Evolutionary conservation across 2,888 invertebrate genomes (phyloP).

Genomic region (Eueremaeus valkanovi): DNA sequence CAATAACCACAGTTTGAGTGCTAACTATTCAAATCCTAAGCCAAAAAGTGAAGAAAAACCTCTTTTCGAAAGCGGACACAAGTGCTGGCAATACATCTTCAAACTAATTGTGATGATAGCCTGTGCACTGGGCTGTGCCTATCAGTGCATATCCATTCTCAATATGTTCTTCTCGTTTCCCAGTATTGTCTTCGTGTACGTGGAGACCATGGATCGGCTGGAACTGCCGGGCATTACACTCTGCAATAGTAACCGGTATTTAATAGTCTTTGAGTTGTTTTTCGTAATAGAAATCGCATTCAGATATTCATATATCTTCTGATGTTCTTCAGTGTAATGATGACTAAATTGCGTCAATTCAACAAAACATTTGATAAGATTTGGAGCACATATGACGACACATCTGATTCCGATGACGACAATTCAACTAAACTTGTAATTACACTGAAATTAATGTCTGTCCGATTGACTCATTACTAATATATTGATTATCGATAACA

Average conservation of each 20-base stretch:
- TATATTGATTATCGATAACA: neutral
- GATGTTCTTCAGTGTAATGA: neutral
- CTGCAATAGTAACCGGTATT: slow-evolving; percentile 36
- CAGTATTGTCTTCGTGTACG: slow-evolving; percentile 24
- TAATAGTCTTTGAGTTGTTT: neutral
- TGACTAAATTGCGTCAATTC: slow-evolving; percentile 29
- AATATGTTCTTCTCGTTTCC: slow-evolving; percentile 39
- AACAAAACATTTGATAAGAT: slow-evolving; percentile 28
- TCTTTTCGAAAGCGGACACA: neutral
- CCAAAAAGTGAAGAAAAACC: neutral
- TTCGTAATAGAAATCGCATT: no score
- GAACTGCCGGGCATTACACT: slow-evolving; percentile 33
- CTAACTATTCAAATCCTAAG: neutral
- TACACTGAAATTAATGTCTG: neutral
- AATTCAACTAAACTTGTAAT: slow-evolving; percentile 27
- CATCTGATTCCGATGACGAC: neutral
- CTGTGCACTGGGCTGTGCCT: slow-evolving; percentile 36
- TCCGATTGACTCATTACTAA: neutral
- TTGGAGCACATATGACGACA: slow-evolving; percentile 16
- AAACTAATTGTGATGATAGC: slow-evolving; percentile 18
- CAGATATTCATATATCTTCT: neutral
- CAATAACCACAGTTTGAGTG: neutral
- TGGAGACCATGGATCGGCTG: slow-evolving; percentile 31
- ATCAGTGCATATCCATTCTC: slow-evolving; percentile 19
- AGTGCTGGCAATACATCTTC: slow-evolving; percentile 28